These are phyloP conservation scores for Argynnis bischoffii DNA, from an alignment of 2,888 invertebrate genomes.

Conservation along the genomic window DNA sequence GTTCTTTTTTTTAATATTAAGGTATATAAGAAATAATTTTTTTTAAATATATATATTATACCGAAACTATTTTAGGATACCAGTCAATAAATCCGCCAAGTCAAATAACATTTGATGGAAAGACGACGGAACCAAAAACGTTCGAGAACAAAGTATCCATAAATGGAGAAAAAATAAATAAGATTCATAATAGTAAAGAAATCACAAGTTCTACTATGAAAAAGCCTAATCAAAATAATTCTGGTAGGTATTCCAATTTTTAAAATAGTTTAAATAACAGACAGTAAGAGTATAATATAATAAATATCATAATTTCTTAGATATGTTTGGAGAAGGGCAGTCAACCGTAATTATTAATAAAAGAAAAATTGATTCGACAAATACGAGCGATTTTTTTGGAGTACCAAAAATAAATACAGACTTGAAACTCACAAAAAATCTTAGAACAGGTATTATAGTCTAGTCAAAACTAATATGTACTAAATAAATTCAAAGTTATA, in stretches of 20 bases:
- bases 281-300: neutral
- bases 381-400: constrained; percentile 20
- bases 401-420: constrained; percentile 42
- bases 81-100: constrained; percentile 43
- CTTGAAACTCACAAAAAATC: constrained; percentile 27
- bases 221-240: neutral
- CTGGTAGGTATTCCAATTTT: constrained; percentile 18
- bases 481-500: neutral
- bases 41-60: neutral
- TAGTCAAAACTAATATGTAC: neutral
- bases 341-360: constrained; percentile 33
- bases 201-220: neutral
- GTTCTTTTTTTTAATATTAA: constrained; percentile 39
- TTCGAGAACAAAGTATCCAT: neutral
- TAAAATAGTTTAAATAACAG: neutral
- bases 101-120: constrained; percentile 5
- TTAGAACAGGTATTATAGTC: constrained; percentile 32
- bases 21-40: neutral
- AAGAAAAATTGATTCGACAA: constrained; percentile 16
- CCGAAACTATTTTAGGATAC: constrained; percentile 45
- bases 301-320: neutral
- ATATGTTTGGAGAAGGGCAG: constrained; percentile 12
- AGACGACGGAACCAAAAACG: no score
- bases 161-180: neutral
- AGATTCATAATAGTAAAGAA: constrained; percentile 9